Evolutionary conservation across 2,113 vertebrate genomes (phyloP).

Genomic region (Microtus montanus): DNA sequence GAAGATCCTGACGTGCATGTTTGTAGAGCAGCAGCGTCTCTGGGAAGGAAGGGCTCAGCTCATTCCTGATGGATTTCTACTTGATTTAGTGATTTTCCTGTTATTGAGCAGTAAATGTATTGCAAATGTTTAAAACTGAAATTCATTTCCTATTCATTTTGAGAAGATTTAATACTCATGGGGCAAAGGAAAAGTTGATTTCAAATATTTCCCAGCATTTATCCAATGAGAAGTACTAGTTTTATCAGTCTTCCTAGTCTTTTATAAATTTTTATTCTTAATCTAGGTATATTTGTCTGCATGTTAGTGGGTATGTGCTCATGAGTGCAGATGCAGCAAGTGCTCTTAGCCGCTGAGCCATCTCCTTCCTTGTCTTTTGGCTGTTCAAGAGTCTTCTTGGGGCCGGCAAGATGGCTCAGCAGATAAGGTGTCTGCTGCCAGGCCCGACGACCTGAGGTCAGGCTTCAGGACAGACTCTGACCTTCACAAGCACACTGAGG

Average conservation of each 20-base stretch:
- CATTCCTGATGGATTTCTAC: not conserved
- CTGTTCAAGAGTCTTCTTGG: not conserved
- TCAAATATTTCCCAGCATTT: not conserved
- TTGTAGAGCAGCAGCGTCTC: not conserved
- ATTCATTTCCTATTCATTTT: not conserved
- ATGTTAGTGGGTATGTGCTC: not conserved
- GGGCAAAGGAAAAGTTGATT: not conserved
- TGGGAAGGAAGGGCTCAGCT: not conserved
- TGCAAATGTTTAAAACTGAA: conserved; percentile 28
- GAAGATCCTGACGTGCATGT: not conserved
- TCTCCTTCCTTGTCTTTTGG: conserved; percentile 8
- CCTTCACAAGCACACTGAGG: not conserved
- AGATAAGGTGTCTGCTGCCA: not conserved
- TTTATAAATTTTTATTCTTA: not conserved
- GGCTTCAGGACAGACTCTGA: not conserved
- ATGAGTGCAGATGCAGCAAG: not conserved
- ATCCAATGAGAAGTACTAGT: conserved; percentile 14
- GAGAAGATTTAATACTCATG: not conserved
- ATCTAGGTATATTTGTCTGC: not conserved
- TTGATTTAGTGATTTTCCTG: not conserved
- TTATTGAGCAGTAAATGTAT: not conserved
- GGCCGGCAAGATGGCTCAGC: not conserved
- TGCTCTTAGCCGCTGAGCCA: not conserved
- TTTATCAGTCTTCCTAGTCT: conserved; percentile 10
- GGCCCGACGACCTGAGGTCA: not conserved